Conservation (phyloP, 2,797 vertebrate species). For the Poeciliopsis turneri region DNA sequence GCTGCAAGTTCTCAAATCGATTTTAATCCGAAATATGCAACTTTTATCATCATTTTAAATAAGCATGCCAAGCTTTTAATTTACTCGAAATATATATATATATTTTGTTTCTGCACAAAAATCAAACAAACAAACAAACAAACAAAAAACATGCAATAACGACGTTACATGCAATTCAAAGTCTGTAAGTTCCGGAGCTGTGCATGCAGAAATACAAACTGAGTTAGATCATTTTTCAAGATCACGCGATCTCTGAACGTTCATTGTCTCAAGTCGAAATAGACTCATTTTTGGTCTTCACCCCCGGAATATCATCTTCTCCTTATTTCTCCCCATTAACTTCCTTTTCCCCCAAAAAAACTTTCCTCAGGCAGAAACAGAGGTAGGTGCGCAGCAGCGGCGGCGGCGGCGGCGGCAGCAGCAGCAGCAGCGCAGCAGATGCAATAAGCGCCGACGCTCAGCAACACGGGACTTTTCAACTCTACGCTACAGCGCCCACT, state of each 20-base stretch:
- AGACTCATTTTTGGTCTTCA: neutral
- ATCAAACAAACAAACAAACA: neutral
- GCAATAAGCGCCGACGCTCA: constrained; percentile 36
- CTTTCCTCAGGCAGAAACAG: constrained; percentile 50
- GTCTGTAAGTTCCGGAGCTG: constrained; percentile 2
- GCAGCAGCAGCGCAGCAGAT: constrained; percentile 31
- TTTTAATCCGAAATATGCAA: constrained; percentile 37
- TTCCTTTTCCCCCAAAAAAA: constrained; percentile 65
- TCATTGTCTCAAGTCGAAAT: neutral
- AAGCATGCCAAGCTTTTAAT: constrained; percentile 21
- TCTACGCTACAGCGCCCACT: constrained; percentile 85
- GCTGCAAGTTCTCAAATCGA: constrained; percentile 49
- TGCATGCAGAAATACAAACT: neutral
- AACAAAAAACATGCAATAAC: neutral
- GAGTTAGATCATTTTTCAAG: neutral
- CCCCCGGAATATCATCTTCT: constrained; percentile 7
- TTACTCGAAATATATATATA: neutral
- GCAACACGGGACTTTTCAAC: constrained; percentile 44
- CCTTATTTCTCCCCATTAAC: constrained; percentile 67
- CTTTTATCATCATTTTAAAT: constrained; percentile 11
- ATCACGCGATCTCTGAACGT: neutral
- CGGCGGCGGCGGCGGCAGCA: constrained; percentile 42
- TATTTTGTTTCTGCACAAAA: neutral
- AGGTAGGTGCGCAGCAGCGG: constrained; percentile 49
- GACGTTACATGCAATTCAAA: neutral